These are phyloP conservation scores for Wiebesia pumilae DNA, from an alignment of 1,140 invertebrate species.

Conservation along the genomic window DNA sequence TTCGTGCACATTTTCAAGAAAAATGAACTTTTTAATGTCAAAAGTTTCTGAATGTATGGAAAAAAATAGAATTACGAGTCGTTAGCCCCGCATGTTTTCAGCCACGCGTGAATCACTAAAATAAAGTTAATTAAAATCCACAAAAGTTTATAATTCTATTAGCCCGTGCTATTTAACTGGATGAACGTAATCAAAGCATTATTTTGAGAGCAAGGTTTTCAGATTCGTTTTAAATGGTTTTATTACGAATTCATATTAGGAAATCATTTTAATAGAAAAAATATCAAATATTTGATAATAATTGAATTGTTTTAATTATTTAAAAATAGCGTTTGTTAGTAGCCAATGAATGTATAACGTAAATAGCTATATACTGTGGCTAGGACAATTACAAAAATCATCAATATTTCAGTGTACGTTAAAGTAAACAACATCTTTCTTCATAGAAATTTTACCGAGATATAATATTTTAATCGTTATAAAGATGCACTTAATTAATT, in stretches of 20 bases:
- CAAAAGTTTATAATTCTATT: slow-evolving; percentile 27
- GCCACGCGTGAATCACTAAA: slow-evolving; percentile 37
- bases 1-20: neutral
- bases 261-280: neutral
- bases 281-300: neutral
- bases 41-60: slow-evolving; percentile 5
- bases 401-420: too few species aligned
- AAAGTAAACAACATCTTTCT: too few species aligned
- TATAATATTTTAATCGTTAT: too few species aligned
- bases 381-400: too few species aligned
- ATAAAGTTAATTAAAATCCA: slow-evolving; percentile 46
- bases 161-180: neutral
- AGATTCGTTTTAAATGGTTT: slow-evolving; percentile 2
- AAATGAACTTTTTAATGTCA: slow-evolving; percentile 7
- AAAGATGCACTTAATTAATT: too few species aligned
- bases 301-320: neutral
- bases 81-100: slow-evolving; percentile 22
- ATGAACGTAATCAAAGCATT: slow-evolving; percentile 29
- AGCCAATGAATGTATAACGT: too few species aligned
- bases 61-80: slow-evolving; percentile 40
- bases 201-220: neutral
- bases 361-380: too few species aligned
- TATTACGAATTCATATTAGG: neutral
- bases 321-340: neutral
- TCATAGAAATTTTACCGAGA: too few species aligned